Evolutionary conservation across 2,797 vertebrate species (phyloP).

Genomic region (Semotilus atromaculatus): DNA sequence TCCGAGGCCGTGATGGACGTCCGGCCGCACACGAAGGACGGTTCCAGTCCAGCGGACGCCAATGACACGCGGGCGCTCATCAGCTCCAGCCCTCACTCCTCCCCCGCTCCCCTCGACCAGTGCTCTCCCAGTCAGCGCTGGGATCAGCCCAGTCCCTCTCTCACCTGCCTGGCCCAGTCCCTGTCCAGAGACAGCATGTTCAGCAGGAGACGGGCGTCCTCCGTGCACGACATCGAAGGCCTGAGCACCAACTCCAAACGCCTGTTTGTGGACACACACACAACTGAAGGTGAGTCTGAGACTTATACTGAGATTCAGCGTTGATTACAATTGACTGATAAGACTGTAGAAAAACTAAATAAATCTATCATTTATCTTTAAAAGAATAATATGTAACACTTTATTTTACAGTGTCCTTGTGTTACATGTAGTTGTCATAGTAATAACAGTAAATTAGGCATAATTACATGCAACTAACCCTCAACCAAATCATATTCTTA

Average conservation of each 20-base stretch:
- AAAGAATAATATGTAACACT: background rate
- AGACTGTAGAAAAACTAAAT: background rate
- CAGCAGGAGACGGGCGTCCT: constrained; percentile 94
- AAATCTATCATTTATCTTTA: background rate
- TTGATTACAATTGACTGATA: background rate
- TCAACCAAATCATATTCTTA: too few species aligned
- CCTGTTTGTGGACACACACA: constrained; percentile 89
- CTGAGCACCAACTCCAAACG: constrained; percentile 88
- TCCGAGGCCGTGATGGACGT: constrained; percentile 91
- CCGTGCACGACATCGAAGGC: constrained; percentile 95
- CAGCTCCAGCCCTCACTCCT: constrained; percentile 87
- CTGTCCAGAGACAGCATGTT: constrained; percentile 90
- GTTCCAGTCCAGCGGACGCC: constrained; percentile 89
- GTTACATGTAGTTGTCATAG: too few species aligned
- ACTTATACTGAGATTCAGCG: background rate
- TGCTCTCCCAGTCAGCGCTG: constrained; percentile 93
- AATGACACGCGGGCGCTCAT: constrained; percentile 95
- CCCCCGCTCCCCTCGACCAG: constrained; percentile 90
- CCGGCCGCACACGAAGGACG: constrained; percentile 92
- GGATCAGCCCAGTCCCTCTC: constrained; percentile 87
- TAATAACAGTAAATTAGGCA: too few species aligned
- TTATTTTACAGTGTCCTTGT: too few species aligned
- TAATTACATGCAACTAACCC: too few species aligned
- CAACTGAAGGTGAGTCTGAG: constrained; percentile 86
- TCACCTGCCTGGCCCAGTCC: constrained; percentile 86